Evolutionary conservation across 2,113 vertebrate species (phyloP).

Genomic region (Colius striatus): DNA sequence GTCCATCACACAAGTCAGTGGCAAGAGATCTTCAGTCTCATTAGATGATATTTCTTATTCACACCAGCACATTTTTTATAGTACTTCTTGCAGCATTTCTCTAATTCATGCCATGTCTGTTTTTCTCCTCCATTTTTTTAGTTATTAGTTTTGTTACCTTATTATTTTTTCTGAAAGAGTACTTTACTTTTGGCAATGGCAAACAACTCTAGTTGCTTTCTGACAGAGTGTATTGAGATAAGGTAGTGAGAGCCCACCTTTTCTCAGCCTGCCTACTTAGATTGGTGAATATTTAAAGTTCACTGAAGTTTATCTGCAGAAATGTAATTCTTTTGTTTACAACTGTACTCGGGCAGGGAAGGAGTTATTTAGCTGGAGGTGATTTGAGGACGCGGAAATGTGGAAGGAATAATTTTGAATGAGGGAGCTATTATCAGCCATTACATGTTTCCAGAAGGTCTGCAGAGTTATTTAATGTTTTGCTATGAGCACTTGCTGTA

Average conservation of each 20-base stretch:
- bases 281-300: neutral
- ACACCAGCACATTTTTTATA: accelerated
- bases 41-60: neutral
- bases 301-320: neutral
- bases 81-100: neutral
- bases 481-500: neutral
- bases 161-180: neutral
- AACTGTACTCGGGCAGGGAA: neutral
- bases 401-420: neutral
- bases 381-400: neutral
- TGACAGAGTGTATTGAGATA: neutral
- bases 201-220: neutral
- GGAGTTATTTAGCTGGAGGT: neutral
- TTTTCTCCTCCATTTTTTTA: neutral
- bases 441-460: neutral
- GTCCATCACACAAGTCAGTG: neutral
- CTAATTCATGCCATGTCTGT: neutral
- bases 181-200: neutral
- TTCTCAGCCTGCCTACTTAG: neutral
- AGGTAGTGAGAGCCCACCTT: neutral
- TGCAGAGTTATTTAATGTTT: neutral
- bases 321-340: neutral
- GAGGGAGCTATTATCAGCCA: neutral
- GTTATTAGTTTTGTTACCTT: neutral
- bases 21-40: accelerated